A percentile compares a stretch with the other conserved stretches of the same genome.
phyloP scores from a whole-genome alignment of 2,888 invertebrate genomes.

The Uropetala carovei region DNA sequence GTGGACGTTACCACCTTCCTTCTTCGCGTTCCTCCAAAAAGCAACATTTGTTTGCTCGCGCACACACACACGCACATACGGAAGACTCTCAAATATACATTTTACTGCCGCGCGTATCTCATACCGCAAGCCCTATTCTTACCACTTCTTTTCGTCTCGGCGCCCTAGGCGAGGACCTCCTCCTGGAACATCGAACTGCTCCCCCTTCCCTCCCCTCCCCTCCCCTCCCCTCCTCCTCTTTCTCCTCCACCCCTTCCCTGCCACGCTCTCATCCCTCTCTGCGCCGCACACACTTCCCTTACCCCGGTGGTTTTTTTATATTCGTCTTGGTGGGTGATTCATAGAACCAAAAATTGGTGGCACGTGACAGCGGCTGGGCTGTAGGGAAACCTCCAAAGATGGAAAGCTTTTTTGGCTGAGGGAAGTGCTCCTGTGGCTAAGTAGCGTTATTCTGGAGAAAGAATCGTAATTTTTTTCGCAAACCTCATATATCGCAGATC shows the following conservation, averaged over 20 bases:
- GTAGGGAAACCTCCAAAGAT: slow-evolving; percentile 30
- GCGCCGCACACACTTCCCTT: not conserved
- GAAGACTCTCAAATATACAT: too few species aligned
- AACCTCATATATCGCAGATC: not conserved
- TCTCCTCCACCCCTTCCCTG: not conserved
- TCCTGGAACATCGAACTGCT: not conserved
- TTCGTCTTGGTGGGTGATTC: slow-evolving; percentile 54
- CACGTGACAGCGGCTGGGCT: slow-evolving; percentile 39
- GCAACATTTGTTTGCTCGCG: too few species aligned
- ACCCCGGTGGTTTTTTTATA: not conserved
- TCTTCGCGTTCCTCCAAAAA: too few species aligned
- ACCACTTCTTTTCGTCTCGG: not conserved
- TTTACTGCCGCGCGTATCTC: not conserved
- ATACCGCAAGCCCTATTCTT: not conserved
- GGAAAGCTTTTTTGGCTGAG: slow-evolving; percentile 13
- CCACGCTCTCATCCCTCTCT: not conserved
- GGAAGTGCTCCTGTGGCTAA: slow-evolving; percentile 57
- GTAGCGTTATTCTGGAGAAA: slow-evolving; percentile 27
- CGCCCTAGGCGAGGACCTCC: slow-evolving; percentile 7
- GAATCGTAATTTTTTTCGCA: slow-evolving; percentile 15
- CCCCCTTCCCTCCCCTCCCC: not conserved
- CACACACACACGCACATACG: too few species aligned
- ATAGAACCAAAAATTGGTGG: slow-evolving; percentile 59
- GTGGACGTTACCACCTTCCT: too few species aligned
- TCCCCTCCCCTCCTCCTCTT: not conserved